phyloP scores from a whole-genome alignment of 2,797 vertebrate species.

The Heliangelus exortis region DNA sequence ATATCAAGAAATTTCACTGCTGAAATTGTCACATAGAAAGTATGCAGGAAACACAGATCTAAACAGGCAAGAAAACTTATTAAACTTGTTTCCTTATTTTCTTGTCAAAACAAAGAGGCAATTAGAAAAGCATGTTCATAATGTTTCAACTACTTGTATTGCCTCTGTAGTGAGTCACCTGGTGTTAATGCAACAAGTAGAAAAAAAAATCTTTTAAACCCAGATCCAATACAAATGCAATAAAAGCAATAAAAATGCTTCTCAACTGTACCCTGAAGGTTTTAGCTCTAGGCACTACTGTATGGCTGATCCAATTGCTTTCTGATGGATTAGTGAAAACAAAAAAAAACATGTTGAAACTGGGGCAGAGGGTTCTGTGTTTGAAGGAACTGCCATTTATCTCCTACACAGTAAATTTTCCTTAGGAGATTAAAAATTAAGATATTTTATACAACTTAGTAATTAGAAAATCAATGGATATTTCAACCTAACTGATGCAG shows the following conservation, averaged over 20 bases:
- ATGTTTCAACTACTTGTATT: neutral
- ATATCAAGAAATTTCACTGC: neutral
- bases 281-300: neutral
- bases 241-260: neutral
- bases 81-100: neutral
- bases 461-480: neutral
- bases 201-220: neutral
- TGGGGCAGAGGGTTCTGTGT: rapidly evolving
- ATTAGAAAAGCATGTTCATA: conserved; percentile 4
- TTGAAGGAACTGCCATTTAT: neutral
- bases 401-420: neutral
- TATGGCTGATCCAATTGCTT: neutral
- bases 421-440: neutral
- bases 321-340: neutral
- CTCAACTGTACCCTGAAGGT: neutral
- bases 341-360: neutral
- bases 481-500: neutral
- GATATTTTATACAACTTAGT: neutral
- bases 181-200: neutral
- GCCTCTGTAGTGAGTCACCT: neutral
- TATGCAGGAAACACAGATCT: neutral
- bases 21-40: neutral
- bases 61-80: neutral
- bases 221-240: neutral
- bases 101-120: neutral